Evolutionary conservation across 1,140 invertebrate species (phyloP), one percentile per base, ranked within the genome.

Genomic region (Cotesia glomerata): DNA sequence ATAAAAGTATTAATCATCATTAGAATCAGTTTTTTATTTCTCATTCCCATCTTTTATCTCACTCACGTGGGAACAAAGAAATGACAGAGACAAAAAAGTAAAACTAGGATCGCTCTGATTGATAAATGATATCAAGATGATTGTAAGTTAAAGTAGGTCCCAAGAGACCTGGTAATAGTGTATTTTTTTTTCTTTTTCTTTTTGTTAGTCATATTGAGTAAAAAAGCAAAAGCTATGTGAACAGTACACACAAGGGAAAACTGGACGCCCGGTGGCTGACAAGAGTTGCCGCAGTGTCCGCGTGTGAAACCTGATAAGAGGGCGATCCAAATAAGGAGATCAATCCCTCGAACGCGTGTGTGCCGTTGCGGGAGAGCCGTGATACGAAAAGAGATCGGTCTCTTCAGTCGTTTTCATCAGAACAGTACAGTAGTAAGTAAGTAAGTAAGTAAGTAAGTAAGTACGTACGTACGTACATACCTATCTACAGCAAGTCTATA

Each of bases 291-390:
- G 45, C 34, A 52, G 69, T 64, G 39, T 78, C 79, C 78, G 81
- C 84, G 80, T 83, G 84, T 86, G 85, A 86, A 86, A 86, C 84
- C 81, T 86, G 85, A 86, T 86, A 86, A 86, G 81, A 86, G 82
- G 82, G 84, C 81, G 81, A 76, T 80, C 85, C 84, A 86, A 85
- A 86, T 86, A 86, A 86, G 85, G 85, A 84, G 84, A 75, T 80
- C 74, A 76, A 74, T 79, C 77, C 79, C 74, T 74, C 73, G 76
- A 69, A 58, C 71, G 74, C 64, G 73, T 59, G 34, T 49, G 73
- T 16, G 58, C 66, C 67, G 67, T 72, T 67, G 71, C 64, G 71
- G 71, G 71, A 67, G 71, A 54, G 9, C 56, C 32, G 32, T 13
- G 62, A 64, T 26, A 49, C 34, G 34, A 64, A 64, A 13, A 36